Evolutionary conservation across 2,113 vertebrate genomes (phyloP).

Genomic region (Passerina amoena): DNA sequence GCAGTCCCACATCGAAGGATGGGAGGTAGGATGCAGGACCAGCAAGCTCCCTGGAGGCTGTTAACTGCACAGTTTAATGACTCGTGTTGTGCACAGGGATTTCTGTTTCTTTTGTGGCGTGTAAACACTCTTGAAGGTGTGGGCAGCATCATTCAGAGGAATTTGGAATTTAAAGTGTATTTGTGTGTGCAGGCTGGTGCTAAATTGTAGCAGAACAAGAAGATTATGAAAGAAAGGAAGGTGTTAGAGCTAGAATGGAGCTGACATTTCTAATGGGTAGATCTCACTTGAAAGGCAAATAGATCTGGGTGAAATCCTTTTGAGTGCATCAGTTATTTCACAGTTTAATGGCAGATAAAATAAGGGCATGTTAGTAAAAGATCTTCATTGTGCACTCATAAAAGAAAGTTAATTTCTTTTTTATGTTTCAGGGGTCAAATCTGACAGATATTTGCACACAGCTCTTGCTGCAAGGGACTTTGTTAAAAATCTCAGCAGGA

Average conservation of each 20-base stretch:
- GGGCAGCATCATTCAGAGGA: neutral
- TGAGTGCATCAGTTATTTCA: neutral
- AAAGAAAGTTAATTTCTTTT: neutral
- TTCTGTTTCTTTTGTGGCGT: neutral
- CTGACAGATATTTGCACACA: constrained; percentile 97
- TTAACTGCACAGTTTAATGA: neutral
- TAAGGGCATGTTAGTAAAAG: neutral
- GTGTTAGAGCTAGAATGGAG: neutral
- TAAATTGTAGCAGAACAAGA: neutral
- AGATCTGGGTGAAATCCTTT: neutral
- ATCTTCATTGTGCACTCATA: neutral
- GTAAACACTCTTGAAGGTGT: neutral
- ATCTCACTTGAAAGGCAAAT: neutral
- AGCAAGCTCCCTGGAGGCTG: neutral
- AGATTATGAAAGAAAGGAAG: neutral
- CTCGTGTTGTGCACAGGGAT: neutral
- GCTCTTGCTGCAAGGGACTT: constrained; percentile 90
- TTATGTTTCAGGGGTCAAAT: constrained; percentile 87
- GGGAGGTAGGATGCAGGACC: constrained; percentile 85
- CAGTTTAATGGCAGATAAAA: neutral
- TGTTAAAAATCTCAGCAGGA: constrained; percentile 97
- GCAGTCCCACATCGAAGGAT: constrained; percentile 98
- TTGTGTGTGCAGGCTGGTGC: neutral
- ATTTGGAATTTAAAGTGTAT: neutral
- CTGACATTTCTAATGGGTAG: neutral